Conservation (phyloP, 2,113 vertebrate genomes). For the Thinocorus orbignyianus region DNA sequence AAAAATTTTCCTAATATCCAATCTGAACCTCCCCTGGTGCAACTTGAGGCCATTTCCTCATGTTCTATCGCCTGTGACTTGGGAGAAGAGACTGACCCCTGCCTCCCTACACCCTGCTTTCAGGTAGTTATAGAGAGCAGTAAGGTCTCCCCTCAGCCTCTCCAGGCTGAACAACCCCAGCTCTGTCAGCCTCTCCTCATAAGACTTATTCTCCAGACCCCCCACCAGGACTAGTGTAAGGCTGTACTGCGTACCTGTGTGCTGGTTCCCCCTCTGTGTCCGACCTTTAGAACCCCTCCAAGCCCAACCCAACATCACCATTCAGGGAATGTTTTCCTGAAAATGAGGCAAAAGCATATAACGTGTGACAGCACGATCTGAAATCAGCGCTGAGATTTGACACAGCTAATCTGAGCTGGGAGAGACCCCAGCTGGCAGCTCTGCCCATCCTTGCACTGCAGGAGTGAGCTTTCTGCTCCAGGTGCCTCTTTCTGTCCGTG, state of each 20-base stretch:
- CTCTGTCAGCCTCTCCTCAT: too few species aligned
- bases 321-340: background rate
- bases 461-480: background rate
- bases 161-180: too few species aligned
- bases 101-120: too few species aligned
- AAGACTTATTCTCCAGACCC: too few species aligned
- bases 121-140: too few species aligned
- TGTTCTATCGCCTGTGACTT: too few species aligned
- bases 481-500: background rate
- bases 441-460: background rate
- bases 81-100: too few species aligned
- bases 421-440: conserved; percentile 19
- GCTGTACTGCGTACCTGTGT: too few species aligned
- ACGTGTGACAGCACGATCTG: background rate
- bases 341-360: background rate
- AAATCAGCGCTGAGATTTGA: background rate
- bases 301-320: accelerated
- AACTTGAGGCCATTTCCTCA: too few species aligned
- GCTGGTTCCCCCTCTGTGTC: background rate
- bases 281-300: background rate
- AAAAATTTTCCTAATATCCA: too few species aligned
- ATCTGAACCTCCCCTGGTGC: too few species aligned
- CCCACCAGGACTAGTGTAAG: background rate
- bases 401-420: background rate
- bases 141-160: too few species aligned